Evolutionary conservation across 64 coral and sea anemone genomes (phyloP).

Genomic region (Porites australiensis): DNA sequence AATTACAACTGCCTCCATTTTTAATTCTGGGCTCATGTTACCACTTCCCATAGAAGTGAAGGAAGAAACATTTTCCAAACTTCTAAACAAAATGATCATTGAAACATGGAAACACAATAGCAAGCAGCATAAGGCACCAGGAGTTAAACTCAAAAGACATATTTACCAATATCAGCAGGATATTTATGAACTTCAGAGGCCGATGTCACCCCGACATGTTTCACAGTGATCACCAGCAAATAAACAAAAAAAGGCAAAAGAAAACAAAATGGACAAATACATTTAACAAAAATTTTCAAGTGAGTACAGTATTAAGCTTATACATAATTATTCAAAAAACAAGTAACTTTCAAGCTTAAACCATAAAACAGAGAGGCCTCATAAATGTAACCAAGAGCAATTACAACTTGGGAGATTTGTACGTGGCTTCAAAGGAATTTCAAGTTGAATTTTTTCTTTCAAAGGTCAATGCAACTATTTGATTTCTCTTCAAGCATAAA

Average conservation of each 20-base stretch:
- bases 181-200: slow-evolving; percentile 97
- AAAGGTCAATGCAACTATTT: no score
- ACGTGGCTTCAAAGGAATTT: no score
- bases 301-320: not conserved
- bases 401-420: no score
- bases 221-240: slow-evolving; percentile 99
- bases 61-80: not conserved
- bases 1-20: no score
- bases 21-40: no score
- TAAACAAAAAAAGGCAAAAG: slow-evolving; percentile 86
- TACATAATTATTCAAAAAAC: no score
- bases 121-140: slow-evolving; percentile 15
- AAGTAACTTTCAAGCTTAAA: slow-evolving; percentile 4
- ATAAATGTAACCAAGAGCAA: not conserved
- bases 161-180: slow-evolving; percentile 95
- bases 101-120: not conserved
- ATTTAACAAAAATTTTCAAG: slow-evolving; percentile 58
- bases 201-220: slow-evolving; percentile 99
- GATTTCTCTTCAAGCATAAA: no score
- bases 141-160: slow-evolving; percentile 15
- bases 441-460: no score
- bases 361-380: not conserved
- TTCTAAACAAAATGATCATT: not conserved
- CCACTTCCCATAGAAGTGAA: not conserved
- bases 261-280: slow-evolving; percentile 81